These are phyloP conservation scores for Alloplasta piceator DNA, from an alignment of 2,888 invertebrate genomes.

Conservation along the genomic window DNA sequence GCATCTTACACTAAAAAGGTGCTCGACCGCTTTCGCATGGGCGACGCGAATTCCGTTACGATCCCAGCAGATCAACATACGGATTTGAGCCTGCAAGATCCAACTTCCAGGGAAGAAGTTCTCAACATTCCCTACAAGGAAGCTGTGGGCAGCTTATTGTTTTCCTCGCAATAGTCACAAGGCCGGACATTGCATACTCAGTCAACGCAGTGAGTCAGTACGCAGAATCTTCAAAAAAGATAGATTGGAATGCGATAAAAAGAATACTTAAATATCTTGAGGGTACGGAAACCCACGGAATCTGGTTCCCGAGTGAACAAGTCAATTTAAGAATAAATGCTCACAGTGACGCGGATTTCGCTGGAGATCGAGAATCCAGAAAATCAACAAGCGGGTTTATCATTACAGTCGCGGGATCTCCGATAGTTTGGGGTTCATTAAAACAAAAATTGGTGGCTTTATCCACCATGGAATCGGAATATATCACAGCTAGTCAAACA, in stretches of 20 bases:
- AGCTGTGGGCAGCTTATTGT: slow-evolving; percentile 39
- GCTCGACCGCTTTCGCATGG: slow-evolving; percentile 60
- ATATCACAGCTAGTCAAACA: slow-evolving; percentile 50
- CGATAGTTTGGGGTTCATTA: slow-evolving; percentile 54
- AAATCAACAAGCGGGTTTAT: slow-evolving; percentile 63
- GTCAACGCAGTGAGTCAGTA: slow-evolving; percentile 48
- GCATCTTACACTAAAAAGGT: slow-evolving; percentile 45
- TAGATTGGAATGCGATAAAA: slow-evolving; percentile 58
- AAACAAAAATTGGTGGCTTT: slow-evolving; percentile 55
- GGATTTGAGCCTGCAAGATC: slow-evolving; percentile 25
- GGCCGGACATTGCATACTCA: slow-evolving; percentile 53
- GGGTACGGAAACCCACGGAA: slow-evolving; percentile 44
- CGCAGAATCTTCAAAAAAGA: slow-evolving; percentile 41
- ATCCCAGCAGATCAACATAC: slow-evolving; percentile 63
- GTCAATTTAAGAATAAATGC: slow-evolving; percentile 11
- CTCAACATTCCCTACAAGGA: slow-evolving; percentile 39
- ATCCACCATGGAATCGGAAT: slow-evolving; percentile 60
- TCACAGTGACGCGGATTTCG: slow-evolving; percentile 59
- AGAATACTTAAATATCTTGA: slow-evolving; percentile 60
- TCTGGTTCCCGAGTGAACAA: slow-evolving; percentile 13
- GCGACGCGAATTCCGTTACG: slow-evolving; percentile 66
- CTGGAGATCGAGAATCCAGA: slow-evolving; percentile 45
- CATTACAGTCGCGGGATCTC: slow-evolving; percentile 40
- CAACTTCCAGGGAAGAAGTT: background rate
- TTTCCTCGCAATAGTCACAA: slow-evolving; percentile 37